These are phyloP conservation scores for Dermolepida albohirtum DNA, from an alignment of 2,888 invertebrate species.

Conservation along the genomic window DNA sequence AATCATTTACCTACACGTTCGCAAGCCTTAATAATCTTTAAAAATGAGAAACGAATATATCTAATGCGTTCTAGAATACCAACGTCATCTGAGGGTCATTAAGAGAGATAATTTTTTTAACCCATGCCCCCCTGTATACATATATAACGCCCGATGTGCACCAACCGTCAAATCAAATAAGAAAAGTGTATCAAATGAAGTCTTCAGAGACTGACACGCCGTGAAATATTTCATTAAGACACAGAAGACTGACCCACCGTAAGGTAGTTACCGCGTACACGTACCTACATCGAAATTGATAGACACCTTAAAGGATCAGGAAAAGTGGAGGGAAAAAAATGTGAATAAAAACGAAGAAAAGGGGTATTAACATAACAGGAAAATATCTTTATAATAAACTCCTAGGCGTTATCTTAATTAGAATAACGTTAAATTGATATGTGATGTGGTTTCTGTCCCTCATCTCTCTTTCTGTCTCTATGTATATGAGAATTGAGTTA, in stretches of 20 bases:
- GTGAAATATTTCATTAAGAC: slow-evolving; percentile 42
- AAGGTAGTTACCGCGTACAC: slow-evolving; percentile 29
- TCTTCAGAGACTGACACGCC: slow-evolving; percentile 41
- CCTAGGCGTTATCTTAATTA: slow-evolving; percentile 32
- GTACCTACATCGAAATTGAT: slow-evolving; percentile 25
- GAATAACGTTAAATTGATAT: slow-evolving; percentile 38
- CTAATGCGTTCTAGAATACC: too few relatives aligned
- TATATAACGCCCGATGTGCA: slow-evolving; percentile 9
- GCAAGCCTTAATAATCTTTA: too few relatives aligned
- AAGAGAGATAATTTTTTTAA: too few relatives aligned
- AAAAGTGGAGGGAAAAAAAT: neutral
- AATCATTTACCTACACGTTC: too few relatives aligned
- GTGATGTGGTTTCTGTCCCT: slow-evolving; percentile 12
- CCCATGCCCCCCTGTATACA: neutral
- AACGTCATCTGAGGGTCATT: too few relatives aligned
- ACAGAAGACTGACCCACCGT: slow-evolving; percentile 38
- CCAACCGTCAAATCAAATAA: slow-evolving; percentile 32
- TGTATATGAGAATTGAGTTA: slow-evolving; percentile 4
- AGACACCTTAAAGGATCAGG: neutral
- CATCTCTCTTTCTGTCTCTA: neutral
- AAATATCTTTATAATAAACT: slow-evolving; percentile 39
- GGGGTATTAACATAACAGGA: slow-evolving; percentile 34
- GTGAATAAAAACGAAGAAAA: slow-evolving; percentile 11
- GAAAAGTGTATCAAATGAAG: slow-evolving; percentile 41
- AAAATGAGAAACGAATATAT: too few relatives aligned